A percentile compares a stretch with the other conserved stretches of the same genome.
These are phyloP conservation scores for Miltochrista miniata DNA, from an alignment of 2,888 invertebrate genomes.

Conservation along the genomic window DNA sequence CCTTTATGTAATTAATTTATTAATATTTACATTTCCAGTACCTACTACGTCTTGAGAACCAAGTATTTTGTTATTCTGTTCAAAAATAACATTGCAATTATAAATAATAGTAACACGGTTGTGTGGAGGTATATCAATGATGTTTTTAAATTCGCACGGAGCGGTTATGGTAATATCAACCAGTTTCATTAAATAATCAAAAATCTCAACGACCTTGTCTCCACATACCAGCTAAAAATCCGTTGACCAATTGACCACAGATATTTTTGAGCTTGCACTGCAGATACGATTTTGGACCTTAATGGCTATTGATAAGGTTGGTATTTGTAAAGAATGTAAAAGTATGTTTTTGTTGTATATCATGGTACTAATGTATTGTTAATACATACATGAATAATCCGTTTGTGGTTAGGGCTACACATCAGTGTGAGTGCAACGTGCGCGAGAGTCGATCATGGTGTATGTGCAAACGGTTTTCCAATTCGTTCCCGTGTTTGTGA, in stretches of 20 bases:
- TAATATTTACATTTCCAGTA: conserved; percentile 17
- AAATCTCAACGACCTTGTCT: conserved; percentile 56
- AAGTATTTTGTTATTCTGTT: background rate
- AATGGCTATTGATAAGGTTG: conserved; percentile 23
- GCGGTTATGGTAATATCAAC: conserved; percentile 34
- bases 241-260: conserved; percentile 60
- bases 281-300: conserved; percentile 31
- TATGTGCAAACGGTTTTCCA: conserved; percentile 45
- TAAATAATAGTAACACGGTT: background rate
- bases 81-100: background rate
- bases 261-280: conserved; percentile 23
- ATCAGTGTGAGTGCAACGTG: conserved; percentile 54
- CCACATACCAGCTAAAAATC: conserved; percentile 53
- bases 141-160: background rate
- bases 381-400: conserved; percentile 26
- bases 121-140: background rate
- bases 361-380: conserved; percentile 40
- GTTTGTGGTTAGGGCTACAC: conserved; percentile 31
- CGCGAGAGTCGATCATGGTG: conserved; percentile 51
- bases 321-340: conserved; percentile 14
- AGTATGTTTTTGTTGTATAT: conserved; percentile 26
- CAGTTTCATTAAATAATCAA: conserved; percentile 35
- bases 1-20: conserved; percentile 18
- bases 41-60: no score
- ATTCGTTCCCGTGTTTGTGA: conserved; percentile 40